Conservation (phyloP, 2,888 invertebrate species). For the Oegoconia quadripuncta region DNA sequence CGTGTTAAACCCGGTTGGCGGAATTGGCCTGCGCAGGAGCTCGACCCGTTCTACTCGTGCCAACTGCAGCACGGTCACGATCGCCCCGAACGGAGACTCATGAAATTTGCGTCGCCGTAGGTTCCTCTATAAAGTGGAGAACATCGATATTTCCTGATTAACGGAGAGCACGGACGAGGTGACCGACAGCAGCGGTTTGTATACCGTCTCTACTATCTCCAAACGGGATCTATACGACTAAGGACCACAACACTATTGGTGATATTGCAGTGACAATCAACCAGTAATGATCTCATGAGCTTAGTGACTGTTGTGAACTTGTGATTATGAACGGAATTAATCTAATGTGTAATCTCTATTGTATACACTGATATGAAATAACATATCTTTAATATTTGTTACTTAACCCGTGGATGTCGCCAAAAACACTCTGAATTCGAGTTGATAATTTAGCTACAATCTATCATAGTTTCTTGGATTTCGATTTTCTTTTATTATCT, state of each 20-base stretch:
- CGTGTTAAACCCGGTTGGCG: constrained; percentile 64
- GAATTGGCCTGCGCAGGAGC: constrained; percentile 60
- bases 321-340: no score
- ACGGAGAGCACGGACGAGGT: constrained; percentile 73
- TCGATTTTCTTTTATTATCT: no score
- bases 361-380: no score
- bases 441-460: no score
- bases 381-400: no score
- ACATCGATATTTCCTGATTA: constrained; percentile 71
- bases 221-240: constrained; percentile 60
- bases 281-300: background rate
- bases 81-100: constrained; percentile 71
- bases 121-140: constrained; percentile 63
- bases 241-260: constrained; percentile 9
- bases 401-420: no score
- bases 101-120: constrained; percentile 67
- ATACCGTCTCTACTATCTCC: constrained; percentile 63
- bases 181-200: constrained; percentile 67
- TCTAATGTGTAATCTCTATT: no score
- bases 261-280: background rate
- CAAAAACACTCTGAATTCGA: no score
- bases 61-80: constrained; percentile 76
- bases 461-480: no score
- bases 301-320: no score
- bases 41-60: constrained; percentile 76